These are phyloP conservation scores for Botia almorhae DNA, from an alignment of 2,797 vertebrate genomes.

Conservation along the genomic window DNA sequence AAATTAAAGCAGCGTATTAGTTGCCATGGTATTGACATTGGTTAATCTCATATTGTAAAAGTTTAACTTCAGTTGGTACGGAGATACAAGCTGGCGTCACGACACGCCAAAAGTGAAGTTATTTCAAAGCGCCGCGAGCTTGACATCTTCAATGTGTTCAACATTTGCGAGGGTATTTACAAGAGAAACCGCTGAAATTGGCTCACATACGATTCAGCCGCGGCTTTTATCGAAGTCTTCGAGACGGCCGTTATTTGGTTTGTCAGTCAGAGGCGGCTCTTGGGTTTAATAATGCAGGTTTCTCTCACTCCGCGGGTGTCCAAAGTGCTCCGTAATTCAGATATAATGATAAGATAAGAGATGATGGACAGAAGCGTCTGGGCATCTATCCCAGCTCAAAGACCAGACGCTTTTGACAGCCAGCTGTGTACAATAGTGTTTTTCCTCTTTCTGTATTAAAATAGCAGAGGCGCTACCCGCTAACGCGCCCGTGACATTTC, in stretches of 20 bases:
- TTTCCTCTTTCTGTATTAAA: constrained; percentile 45
- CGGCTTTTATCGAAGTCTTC: constrained; percentile 28
- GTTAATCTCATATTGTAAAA: background rate
- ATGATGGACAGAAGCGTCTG: constrained; percentile 65
- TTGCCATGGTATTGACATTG: no score
- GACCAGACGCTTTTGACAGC: constrained; percentile 52
- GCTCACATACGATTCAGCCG: background rate
- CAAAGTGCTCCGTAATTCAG: constrained; percentile 51
- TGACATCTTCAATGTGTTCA: background rate
- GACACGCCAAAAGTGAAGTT: constrained; percentile 14
- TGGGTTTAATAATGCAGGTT: constrained; percentile 57
- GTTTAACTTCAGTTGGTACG: background rate
- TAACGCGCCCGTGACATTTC: constrained; percentile 68
- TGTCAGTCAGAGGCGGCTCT: constrained; percentile 61
- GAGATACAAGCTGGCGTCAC: background rate
- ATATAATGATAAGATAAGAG: constrained; percentile 58
- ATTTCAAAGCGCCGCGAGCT: constrained; percentile 4
- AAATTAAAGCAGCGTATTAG: no score
- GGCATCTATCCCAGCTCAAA: constrained; percentile 44
- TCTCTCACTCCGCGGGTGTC: constrained; percentile 42
- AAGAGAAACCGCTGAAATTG: constrained; percentile 16
- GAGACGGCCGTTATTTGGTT: constrained; percentile 53
- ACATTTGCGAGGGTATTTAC: constrained; percentile 28
- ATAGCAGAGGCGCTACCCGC: constrained; percentile 57
- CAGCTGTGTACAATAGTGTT: constrained; percentile 42